Evolutionary conservation across 2,113 vertebrate species (phyloP).

Genomic region (Pelusios castaneus): DNA sequence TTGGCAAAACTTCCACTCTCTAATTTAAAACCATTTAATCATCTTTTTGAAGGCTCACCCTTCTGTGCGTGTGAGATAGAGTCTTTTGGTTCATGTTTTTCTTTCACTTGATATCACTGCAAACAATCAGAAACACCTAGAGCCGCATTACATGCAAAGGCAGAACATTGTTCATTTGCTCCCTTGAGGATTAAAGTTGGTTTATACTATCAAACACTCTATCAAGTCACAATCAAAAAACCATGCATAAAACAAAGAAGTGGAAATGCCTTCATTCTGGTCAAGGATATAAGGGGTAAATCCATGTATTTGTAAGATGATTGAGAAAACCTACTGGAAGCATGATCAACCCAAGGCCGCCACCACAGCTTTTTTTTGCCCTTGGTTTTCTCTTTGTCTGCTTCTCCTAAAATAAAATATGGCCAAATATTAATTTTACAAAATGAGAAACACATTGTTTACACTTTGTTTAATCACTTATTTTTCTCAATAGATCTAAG

Average conservation of each 20-base stretch:
- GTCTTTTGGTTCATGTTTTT: not conserved
- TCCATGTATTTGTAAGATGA: constrained; percentile 86
- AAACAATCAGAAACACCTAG: not conserved
- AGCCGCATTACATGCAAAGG: not conserved
- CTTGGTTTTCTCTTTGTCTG: constrained; percentile 97
- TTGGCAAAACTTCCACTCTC: not conserved
- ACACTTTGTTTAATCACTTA: constrained; percentile 72
- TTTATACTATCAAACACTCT: constrained; percentile 49
- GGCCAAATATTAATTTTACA: constrained; percentile 92
- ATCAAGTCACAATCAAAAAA: constrained; percentile 84
- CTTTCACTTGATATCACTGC: not conserved
- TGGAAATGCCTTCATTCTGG: constrained; percentile 87
- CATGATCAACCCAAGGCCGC: constrained; percentile 99
- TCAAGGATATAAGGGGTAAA: constrained; percentile 99
- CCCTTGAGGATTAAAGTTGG: not conserved
- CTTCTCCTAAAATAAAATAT: constrained; percentile 95
- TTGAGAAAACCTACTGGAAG: constrained; percentile 98
- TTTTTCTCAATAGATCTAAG: constrained; percentile 63
- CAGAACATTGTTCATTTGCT: not conserved
- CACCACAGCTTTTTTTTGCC: constrained; percentile 99
- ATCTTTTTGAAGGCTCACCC: not conserved
- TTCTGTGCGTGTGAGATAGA: not conserved
- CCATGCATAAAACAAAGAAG: constrained; percentile 79
- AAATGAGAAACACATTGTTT: constrained; percentile 76
- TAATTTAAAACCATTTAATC: not conserved